phyloP scores from a whole-genome alignment of 2,113 vertebrate species.

The Mus musculus region GRCm39 chr5:116242001-116242500 shows the following conservation, averaged over 20 bases:
- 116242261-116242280: neutral
- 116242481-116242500: neutral
- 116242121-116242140: neutral
- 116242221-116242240: neutral
- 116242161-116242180: neutral
- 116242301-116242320: neutral
- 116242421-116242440: neutral
- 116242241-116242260: neutral
- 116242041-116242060: neutral
- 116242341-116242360: neutral
- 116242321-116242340: neutral
- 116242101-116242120: neutral
- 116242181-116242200: neutral
- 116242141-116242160: neutral
- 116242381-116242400: neutral
- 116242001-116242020: neutral
- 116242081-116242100: neutral
- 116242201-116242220: neutral
- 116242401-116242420: neutral
- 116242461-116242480: neutral
- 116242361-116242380: neutral
- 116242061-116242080: neutral
- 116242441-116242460: neutral
- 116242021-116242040: neutral
- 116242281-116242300: neutral